Evolutionary conservation across 2,113 vertebrate genomes (phyloP).

Genomic region (Taxidea taxus): DNA sequence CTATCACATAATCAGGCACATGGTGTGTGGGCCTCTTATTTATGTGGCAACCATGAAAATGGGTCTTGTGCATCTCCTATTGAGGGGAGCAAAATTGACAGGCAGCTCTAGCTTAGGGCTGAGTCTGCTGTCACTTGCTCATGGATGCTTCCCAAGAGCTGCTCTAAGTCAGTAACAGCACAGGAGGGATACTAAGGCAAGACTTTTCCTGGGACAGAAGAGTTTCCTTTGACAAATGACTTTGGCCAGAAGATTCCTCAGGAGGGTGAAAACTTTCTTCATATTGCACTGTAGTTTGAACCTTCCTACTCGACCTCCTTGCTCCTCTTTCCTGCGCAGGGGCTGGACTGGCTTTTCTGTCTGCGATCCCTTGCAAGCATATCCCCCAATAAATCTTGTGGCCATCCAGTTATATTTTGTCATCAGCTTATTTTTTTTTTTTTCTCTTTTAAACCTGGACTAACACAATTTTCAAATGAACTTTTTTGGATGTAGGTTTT

Average conservation of each 20-base stretch:
- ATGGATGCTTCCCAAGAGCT: not conserved
- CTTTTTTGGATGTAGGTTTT: not conserved
- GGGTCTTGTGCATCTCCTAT: not conserved
- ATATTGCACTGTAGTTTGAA: not conserved
- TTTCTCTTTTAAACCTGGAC: not conserved
- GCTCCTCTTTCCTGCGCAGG: not conserved
- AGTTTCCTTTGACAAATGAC: not conserved
- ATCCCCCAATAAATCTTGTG: not conserved
- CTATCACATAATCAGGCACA: not conserved
- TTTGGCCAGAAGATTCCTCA: not conserved
- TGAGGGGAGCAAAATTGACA: fast-evolving
- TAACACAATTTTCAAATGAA: not conserved
- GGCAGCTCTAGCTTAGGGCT: not conserved
- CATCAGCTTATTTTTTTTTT: not conserved
- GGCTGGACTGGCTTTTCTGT: not conserved
- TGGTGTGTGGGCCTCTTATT: not conserved
- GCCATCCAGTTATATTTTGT: not conserved
- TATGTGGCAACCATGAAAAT: not conserved
- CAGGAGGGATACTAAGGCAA: not conserved
- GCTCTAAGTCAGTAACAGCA: not conserved
- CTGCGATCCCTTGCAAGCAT: not conserved
- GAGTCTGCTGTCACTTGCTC: not conserved
- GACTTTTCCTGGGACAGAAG: not conserved
- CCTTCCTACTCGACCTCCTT: not conserved
- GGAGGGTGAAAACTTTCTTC: not conserved